Conservation (phyloP, 2,888 invertebrate species). For the Synergus itoensis region DNA sequence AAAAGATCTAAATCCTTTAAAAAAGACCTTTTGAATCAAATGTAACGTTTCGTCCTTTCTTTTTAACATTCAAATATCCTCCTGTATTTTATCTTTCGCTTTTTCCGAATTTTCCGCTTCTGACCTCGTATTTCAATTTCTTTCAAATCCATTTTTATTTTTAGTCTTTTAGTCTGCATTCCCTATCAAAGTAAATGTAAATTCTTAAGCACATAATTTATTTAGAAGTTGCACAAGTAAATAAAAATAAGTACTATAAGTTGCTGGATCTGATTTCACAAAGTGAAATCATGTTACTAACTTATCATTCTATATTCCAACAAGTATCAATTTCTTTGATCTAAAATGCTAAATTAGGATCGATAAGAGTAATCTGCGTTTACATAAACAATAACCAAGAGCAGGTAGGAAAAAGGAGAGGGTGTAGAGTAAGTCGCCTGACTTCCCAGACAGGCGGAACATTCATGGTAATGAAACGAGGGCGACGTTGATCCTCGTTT, state of each 20-base stretch:
- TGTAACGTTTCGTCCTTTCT: constrained; percentile 11
- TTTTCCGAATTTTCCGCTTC: background rate
- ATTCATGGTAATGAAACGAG: constrained; percentile 53
- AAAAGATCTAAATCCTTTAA: background rate
- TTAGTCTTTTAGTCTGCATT: background rate
- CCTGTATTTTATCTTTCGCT: background rate
- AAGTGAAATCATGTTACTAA: background rate
- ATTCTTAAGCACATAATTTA: too few relatives aligned
- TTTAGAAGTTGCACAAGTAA: too few relatives aligned
- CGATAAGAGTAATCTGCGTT: constrained; percentile 42
- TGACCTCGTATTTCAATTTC: background rate
- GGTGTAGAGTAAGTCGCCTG: constrained; percentile 48
- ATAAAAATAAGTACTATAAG: too few relatives aligned
- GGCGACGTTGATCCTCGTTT: constrained; percentile 54
- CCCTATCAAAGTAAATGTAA: background rate
- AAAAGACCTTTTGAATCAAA: background rate
- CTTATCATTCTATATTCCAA: background rate
- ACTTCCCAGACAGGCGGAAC: constrained; percentile 42
- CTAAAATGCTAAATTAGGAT: background rate
- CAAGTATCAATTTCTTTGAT: constrained; percentile 10
- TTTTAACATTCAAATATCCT: background rate
- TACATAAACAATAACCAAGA: constrained; percentile 53
- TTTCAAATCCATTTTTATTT: background rate
- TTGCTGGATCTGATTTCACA: too few relatives aligned
- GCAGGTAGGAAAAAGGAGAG: constrained; percentile 41